phyloP scores from a whole-genome alignment of 2,113 vertebrate species.

The Odocoileus virginianus region DNA sequence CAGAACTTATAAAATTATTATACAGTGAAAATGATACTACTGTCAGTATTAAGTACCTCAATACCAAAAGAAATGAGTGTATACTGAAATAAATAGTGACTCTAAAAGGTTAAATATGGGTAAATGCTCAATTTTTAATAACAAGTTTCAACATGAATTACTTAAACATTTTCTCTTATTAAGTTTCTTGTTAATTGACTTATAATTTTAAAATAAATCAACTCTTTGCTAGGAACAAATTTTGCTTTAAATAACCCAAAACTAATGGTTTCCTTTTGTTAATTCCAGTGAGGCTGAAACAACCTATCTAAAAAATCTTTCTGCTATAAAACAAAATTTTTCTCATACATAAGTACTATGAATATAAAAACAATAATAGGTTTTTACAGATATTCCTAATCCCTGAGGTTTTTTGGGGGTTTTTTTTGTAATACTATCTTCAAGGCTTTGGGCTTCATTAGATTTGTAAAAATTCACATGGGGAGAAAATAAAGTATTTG shows the following conservation, averaged over 20 bases:
- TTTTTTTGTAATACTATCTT: neutral
- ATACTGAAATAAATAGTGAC: slow-evolving; percentile 75
- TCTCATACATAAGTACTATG: neutral
- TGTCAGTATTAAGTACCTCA: slow-evolving; percentile 80
- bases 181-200: neutral
- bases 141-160: slow-evolving; percentile 67
- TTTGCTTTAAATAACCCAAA: neutral
- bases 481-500: neutral
- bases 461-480: neutral
- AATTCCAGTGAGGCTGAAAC: neutral
- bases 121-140: slow-evolving; percentile 71
- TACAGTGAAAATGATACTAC: slow-evolving; percentile 81
- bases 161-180: slow-evolving; percentile 57
- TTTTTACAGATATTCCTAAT: neutral
- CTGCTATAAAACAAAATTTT: neutral
- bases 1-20: slow-evolving; percentile 84
- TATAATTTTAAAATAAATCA: neutral
- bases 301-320: neutral
- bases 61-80: slow-evolving; percentile 71
- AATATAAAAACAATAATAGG: neutral
- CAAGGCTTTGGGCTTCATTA: neutral
- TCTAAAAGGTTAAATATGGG: slow-evolving; percentile 77
- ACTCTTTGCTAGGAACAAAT: neutral
- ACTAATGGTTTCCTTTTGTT: neutral
- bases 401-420: neutral